Base-by-base conservation (phyloP, 2,113 vertebrate genomes). In the Gorsachius goisagi region DNA sequence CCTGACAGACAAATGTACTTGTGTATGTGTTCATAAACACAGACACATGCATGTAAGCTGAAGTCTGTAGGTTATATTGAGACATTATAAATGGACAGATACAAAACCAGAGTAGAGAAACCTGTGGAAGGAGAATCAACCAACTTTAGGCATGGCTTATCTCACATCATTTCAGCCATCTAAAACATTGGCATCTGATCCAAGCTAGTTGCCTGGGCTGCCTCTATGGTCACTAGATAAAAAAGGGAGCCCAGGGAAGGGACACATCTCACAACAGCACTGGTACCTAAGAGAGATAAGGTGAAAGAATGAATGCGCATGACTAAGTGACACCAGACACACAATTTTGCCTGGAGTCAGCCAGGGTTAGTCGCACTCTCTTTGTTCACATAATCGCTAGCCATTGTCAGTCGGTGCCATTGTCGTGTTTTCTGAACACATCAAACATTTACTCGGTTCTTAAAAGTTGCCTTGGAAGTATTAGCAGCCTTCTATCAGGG, bases 371-470 rank as follows among this genome's bases (percentile, higher is more conserved):
- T n/a, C n/a, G 22, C 17, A 49, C 8, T 7, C 12, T 78, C 19
- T 39, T 28, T 41, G 10, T 75, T 88, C 47, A 85, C 24, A 8
- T 17, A 50, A 45, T 24, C 49, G 9, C 9, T 50, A 53, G 18
- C 14, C 41, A 44, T 44, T 44, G 41, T 15, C 41, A 15, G 41
- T 52, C 4, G 0, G 12, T 45, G 45, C 45, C 24, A 49, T 17
- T 93, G 16, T 7, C 19, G 16, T 30, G 7, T 56, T 93, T 93
- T 59, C 71, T 75, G 69, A 93, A 72, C 22, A 72, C 5, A 47
- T 15, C 1, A 18, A 75, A 67, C 56, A 79, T 30, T 72, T 64
- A n/a, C 7, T 0, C 0, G 0, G 41, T 72, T 52, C 24, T 52
- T 75, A 72, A 64, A 81, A 72, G 16, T 56, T 52, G 10, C 23